These are phyloP conservation scores for Drosophila eugracilis DNA, from an alignment of 1,140 invertebrate species.

Conservation along the genomic window DNA sequence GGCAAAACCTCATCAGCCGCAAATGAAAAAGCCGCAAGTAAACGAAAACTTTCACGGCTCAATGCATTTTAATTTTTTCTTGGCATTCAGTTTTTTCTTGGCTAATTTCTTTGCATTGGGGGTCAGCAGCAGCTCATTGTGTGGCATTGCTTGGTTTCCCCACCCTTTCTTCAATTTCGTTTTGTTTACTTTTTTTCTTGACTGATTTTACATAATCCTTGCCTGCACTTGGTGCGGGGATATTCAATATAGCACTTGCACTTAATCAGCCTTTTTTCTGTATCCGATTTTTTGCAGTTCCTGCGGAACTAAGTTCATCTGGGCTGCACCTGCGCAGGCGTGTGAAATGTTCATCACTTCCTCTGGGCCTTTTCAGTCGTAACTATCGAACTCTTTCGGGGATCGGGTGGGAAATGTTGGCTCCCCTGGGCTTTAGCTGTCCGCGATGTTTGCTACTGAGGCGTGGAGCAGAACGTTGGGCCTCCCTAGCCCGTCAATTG, in stretches of 20 bases:
- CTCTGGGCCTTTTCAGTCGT: conserved; percentile 38
- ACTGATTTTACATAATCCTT: conserved; percentile 62
- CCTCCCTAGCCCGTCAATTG: conserved; percentile 22
- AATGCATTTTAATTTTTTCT: conserved; percentile 80
- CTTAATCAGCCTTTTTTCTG: conserved; percentile 53
- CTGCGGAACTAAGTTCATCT: conserved; percentile 75
- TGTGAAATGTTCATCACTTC: conserved; percentile 66
- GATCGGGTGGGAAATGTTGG: conserved; percentile 85
- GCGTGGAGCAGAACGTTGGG: conserved; percentile 12
- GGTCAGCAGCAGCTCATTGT: conserved; percentile 26
- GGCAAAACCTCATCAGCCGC: conserved; percentile 17
- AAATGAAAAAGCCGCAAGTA: conserved; percentile 77
- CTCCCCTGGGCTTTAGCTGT: conserved; percentile 91
- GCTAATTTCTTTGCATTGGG: conserved; percentile 44
- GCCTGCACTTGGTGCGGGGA: conserved; percentile 28
- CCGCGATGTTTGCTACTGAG: conserved; percentile 86
- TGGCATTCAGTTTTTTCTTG: conserved; percentile 43
- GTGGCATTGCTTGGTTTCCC: conserved; percentile 20
- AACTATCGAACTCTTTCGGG: conserved; percentile 19
- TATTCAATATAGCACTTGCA: conserved; percentile 68
- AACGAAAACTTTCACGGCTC: conserved; percentile 73
- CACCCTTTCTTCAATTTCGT: conserved; percentile 8
- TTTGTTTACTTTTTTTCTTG: conserved; percentile 61
- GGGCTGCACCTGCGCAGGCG: conserved; percentile 62
- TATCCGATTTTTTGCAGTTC: conserved; percentile 67